Evolutionary conservation across 2,113 vertebrate species (phyloP).

Genomic region (Phylloscopus trochiloides): DNA sequence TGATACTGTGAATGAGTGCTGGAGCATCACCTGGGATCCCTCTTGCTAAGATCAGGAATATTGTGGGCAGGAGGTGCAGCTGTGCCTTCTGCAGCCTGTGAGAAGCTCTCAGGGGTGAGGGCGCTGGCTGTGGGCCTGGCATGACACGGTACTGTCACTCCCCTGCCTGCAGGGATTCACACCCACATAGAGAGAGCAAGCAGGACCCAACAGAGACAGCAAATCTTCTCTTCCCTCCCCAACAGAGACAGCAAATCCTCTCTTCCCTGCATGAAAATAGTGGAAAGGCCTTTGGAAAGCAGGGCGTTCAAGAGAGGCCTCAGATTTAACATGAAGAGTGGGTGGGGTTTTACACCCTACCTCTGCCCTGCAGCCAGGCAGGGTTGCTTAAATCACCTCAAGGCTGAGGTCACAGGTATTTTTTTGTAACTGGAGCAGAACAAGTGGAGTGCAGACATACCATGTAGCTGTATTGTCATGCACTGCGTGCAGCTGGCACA

Average conservation of each 20-base stretch:
- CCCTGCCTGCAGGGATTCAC: neutral
- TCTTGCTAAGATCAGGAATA: neutral
- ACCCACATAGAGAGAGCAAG: neutral
- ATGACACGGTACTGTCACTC: rapidly evolving
- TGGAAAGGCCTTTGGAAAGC: neutral
- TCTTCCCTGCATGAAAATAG: neutral
- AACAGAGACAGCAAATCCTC: neutral
- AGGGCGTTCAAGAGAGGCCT: rapidly evolving
- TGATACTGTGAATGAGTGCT: neutral
- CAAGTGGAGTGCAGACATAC: neutral
- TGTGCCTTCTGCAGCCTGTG: neutral
- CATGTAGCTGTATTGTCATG: neutral
- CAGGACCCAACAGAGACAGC: neutral
- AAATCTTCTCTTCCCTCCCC: neutral
- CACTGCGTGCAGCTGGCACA: neutral
- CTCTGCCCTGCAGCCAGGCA: neutral
- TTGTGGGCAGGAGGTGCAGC: neutral
- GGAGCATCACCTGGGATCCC: neutral
- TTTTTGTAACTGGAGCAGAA: neutral
- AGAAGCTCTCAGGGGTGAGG: rapidly evolving
- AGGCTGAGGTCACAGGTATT: neutral
- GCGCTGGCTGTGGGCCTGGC: neutral
- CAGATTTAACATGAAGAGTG: neutral
- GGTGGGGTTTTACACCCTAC: neutral
- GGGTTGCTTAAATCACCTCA: neutral